Evolutionary conservation across 2,888 invertebrate species (phyloP).

Genomic region (Acrobasis repandana): DNA sequence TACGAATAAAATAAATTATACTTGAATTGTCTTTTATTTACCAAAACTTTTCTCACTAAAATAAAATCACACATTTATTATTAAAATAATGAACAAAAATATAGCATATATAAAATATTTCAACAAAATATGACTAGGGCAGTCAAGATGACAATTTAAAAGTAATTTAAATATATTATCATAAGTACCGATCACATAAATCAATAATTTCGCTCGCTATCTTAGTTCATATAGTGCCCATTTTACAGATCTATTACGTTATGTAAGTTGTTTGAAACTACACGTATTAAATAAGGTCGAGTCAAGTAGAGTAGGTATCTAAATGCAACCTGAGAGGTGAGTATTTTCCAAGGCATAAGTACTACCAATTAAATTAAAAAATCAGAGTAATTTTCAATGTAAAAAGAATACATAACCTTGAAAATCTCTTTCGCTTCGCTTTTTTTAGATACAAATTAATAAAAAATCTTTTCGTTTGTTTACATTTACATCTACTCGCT

Average conservation of each 20-base stretch:
- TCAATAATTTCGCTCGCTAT: background rate
- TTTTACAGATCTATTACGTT: background rate
- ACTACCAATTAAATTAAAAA: too few species aligned
- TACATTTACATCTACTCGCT: too few species aligned
- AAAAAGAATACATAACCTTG: too few species aligned
- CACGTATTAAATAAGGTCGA: background rate
- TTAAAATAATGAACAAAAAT: slow-evolving; percentile 47
- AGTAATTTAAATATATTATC: slow-evolving; percentile 17
- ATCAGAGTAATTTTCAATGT: too few species aligned
- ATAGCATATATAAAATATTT: slow-evolving; percentile 32
- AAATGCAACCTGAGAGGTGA: too few species aligned
- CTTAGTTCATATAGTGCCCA: slow-evolving; percentile 7
- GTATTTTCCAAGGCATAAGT: too few species aligned
- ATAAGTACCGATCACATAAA: background rate
- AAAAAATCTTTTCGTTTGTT: too few species aligned
- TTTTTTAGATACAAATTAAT: too few species aligned
- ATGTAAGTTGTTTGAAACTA: background rate
- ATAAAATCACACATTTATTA: slow-evolving; percentile 62
- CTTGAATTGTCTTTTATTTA: slow-evolving; percentile 62
- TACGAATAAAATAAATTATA: slow-evolving; percentile 42
- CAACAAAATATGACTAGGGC: slow-evolving; percentile 67
- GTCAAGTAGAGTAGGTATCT: too few species aligned
- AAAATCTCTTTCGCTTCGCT: too few species aligned
- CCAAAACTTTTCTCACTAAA: slow-evolving; percentile 65
- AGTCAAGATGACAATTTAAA: slow-evolving; percentile 46